These are phyloP conservation scores for Sylvilagus bachmani DNA, from an alignment of 2,113 vertebrate species.

Conservation along the genomic window DNA sequence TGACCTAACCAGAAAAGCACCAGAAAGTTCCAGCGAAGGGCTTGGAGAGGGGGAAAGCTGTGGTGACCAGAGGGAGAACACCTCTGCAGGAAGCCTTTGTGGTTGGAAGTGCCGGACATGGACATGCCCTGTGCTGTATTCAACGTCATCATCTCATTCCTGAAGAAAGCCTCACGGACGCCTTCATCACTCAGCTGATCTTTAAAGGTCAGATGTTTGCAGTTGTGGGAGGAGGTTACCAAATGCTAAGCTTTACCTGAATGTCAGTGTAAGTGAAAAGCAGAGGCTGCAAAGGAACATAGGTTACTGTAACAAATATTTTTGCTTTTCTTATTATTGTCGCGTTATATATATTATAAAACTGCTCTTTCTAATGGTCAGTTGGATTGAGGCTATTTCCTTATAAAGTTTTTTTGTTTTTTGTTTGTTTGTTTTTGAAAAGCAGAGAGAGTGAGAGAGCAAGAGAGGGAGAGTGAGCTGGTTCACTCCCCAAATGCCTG, in stretches of 20 bases:
- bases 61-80: not conserved
- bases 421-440: no score
- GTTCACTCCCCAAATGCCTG: no score
- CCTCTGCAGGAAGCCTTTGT: not conserved
- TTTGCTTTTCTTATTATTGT: not conserved
- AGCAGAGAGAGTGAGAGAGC: no score
- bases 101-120: not conserved
- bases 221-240: not conserved
- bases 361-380: not conserved
- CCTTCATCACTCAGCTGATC: not conserved
- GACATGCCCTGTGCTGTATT: not conserved
- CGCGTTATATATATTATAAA: not conserved
- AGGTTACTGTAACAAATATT: not conserved
- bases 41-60: not conserved
- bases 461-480: no score
- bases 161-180: not conserved
- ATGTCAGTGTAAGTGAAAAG: not conserved
- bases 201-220: not conserved
- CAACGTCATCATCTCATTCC: not conserved
- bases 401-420: no score
- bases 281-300: not conserved
- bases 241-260: not conserved
- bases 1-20: not conserved
- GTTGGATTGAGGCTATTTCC: not conserved
- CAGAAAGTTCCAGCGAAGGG: not conserved